Base-by-base conservation (phyloP, 2,797 vertebrate genomes). In the Aulostomus chinensis region DNA sequence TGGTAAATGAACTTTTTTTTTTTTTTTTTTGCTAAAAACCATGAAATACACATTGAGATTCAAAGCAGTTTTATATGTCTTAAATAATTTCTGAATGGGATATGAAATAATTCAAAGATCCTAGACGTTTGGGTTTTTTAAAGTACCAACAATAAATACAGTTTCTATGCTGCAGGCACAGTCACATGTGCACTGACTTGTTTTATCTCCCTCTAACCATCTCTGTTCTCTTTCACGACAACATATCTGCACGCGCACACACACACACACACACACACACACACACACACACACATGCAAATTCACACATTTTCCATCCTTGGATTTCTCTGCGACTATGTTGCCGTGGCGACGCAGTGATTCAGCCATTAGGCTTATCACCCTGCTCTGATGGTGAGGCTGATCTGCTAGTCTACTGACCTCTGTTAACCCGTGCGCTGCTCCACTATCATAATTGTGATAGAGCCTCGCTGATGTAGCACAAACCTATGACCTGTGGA, bases 331-430 rank as follows among this genome's bases (percentile, higher is more conserved):
- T 32, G 56, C 46, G 52, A 31, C 51, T 59, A 77, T 48, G 78
- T 84, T 78, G 68, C 76, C 78, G 53, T 78, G 70, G 68, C 74
- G 76, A 86, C 17, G 20, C 54, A 62, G 56, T 65, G 70, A 62
- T 61, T 71, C 58, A 64, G 51, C 64, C 72, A 77, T 67, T 54
- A 70, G 64, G 54, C 31, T 64, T 41, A 68, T 51, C 39, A 39
- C 40, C 41, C 36, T 64, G 60, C 24, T 65, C 60, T 62, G 54
- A 37, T 58, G 47, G 59, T 69, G 51, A 58, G 41, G 59, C 51
- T 52, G 45, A 50, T 60, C 57, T 53, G 58, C 49, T 48, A 32
- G 60, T 61, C 54, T 75, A 21, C 42, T 70, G 66, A 67, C 73
- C 68, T 52, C 51, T 12, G 31, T 54, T 49, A 68, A 52, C 34